These are phyloP conservation scores for Toxostoma redivivum DNA, from an alignment of 2,113 vertebrate genomes.

Conservation along the genomic window DNA sequence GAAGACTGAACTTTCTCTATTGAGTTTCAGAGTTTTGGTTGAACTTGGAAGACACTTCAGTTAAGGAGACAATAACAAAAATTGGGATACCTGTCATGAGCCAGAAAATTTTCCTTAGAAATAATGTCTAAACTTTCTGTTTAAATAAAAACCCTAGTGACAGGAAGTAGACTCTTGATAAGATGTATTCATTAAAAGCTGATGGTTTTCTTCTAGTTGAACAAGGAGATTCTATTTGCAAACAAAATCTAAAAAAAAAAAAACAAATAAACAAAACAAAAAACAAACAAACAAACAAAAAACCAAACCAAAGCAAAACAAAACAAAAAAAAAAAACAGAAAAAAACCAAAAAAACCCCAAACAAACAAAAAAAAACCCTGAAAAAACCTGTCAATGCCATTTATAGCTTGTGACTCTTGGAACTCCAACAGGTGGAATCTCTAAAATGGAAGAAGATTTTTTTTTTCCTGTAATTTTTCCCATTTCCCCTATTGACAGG, in stretches of 20 bases:
- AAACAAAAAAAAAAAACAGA: too few species aligned
- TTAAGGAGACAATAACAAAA: not conserved
- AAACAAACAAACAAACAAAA: too few species aligned
- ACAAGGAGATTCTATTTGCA: not conserved
- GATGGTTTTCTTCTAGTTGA: not conserved
- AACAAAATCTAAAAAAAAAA: not conserved
- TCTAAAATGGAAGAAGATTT: not conserved
- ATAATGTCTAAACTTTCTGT: not conserved
- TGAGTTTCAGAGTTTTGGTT: not conserved
- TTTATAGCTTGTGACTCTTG: rapidly evolving
- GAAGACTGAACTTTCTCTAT: not conserved
- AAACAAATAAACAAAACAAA: too few species aligned
- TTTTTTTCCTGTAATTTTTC: rapidly evolving
- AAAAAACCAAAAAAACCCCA: too few species aligned
- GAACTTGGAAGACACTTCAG: not conserved
- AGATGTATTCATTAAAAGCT: not conserved
- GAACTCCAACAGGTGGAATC: not conserved
- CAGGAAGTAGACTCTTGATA: not conserved
- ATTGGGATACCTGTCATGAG: not conserved
- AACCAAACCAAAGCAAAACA: too few species aligned
- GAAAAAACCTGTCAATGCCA: rapidly evolving
- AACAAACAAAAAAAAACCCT: too few species aligned
- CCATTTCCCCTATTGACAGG: rapidly evolving
- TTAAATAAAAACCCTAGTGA: not conserved
- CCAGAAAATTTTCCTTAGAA: not conserved